Evolutionary conservation across 2,797 vertebrate species (phyloP), one percentile per base, ranked within the genome.

Genomic region (Melanotaenia maccullochi): DNA sequence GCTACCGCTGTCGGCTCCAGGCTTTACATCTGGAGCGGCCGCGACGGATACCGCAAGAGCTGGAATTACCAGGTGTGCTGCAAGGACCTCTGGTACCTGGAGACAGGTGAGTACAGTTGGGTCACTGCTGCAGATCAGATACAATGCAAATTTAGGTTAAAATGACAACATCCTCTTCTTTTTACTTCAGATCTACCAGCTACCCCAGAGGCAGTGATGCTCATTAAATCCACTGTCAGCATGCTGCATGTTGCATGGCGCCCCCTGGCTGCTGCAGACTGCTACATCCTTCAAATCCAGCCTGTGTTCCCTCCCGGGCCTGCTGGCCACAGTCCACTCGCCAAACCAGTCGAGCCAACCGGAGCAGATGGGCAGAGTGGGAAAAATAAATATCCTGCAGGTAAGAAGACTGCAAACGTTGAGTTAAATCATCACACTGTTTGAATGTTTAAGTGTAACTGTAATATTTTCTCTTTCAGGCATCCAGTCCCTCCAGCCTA

Each of bases 71-170:
- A 99, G 93, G 97, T 99, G 69, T 99, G 98, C 95, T 98, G 97
- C 92, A 98, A 97, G 85, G 98, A 99, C 89, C 95, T 99, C 75
- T 99, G 98, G 97, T 99, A 96, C 90, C 94, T 99, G 90, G 98
- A 99, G 92, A 98, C 97, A 75, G 97, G 97, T 99, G 91, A 94
- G 94, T 91, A 81, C 35, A 8, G 30, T 7, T 0, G 20, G 33
- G 8, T 33, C 25, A 0, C 8, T 32, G 13, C 28, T 14, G 25
- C 2, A 5, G 14, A 36, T 30, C 0, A 1, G 42, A 24, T 0
- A 3, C 18, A 30, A 58, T 20, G 2, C 11, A 62, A 32, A 60
- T 14, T 24, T 60, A 3, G 60, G 22, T 35, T 42, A 2, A 42
- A 47, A 47, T 47, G 5, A n/a, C n/a, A 47, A 47, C 18, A 47